These are phyloP conservation scores for Marasmarcha lunaedactyla DNA, from an alignment of 2,888 invertebrate genomes.

Conservation along the genomic window DNA sequence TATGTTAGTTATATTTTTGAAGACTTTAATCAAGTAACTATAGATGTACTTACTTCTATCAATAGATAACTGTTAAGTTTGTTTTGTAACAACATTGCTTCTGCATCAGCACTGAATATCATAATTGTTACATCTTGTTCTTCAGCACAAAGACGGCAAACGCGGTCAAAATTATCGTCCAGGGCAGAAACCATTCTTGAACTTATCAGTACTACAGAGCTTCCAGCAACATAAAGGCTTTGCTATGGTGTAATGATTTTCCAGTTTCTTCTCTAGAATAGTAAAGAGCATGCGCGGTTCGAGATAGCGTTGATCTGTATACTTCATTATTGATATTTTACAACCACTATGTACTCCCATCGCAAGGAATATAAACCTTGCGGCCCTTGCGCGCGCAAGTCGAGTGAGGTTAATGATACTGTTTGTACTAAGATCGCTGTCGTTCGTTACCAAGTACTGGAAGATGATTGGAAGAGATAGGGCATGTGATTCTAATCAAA, in stretches of 20 bases:
- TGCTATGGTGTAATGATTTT: slow-evolving; percentile 38
- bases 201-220: too few species aligned
- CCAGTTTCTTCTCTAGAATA: slow-evolving; percentile 22
- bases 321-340: slow-evolving; percentile 38
- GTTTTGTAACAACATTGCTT: slow-evolving; percentile 72
- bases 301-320: slow-evolving; percentile 34
- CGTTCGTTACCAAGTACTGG: too few species aligned
- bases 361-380: not conserved
- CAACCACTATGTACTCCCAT: slow-evolving; percentile 8
- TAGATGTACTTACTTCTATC: slow-evolving; percentile 63
- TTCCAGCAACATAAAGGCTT: too few species aligned
- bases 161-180: slow-evolving; percentile 39
- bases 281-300: slow-evolving; percentile 42
- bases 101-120: slow-evolving; percentile 76
- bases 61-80: slow-evolving; percentile 77
- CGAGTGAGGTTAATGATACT: too few species aligned
- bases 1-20: too few species aligned
- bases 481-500: too few species aligned
- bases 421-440: too few species aligned
- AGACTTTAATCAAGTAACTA: too few species aligned
- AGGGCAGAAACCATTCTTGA: not conserved
- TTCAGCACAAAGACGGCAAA: slow-evolving; percentile 76
- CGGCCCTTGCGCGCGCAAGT: too few species aligned
- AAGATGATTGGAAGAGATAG: too few species aligned
- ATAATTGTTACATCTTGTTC: slow-evolving; percentile 71